phyloP scores from a whole-genome alignment of 64 coral and sea anemone species.

The Porites australiensis region DNA sequence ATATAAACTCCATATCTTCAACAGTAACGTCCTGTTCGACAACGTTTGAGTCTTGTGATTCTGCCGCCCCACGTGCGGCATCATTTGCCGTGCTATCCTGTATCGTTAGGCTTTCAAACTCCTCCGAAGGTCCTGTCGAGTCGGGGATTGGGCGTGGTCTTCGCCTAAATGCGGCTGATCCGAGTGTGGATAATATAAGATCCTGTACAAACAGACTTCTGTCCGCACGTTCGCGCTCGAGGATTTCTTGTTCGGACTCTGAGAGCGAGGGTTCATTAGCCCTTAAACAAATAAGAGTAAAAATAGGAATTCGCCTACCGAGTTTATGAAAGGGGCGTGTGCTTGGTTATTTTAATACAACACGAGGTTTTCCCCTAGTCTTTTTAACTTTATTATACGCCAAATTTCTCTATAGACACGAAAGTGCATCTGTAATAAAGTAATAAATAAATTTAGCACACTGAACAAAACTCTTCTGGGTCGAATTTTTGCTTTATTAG shows the following conservation, averaged over 20 bases:
- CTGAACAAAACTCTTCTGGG: too few species aligned
- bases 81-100: conserved; percentile 25
- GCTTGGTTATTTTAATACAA: too few species aligned
- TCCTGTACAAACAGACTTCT: conserved; percentile 98
- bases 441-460: too few species aligned
- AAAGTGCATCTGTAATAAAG: too few species aligned
- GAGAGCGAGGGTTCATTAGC: conserved; percentile 87
- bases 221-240: conserved; percentile 86
- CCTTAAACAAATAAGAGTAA: conserved; percentile 24
- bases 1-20: conserved; percentile 98
- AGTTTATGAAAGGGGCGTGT: too few species aligned
- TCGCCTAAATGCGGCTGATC: conserved; percentile 43
- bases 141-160: not conserved
- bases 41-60: conserved; percentile 45
- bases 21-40: conserved; percentile 76
- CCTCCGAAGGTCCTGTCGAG: conserved; percentile 34
- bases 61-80: conserved; percentile 21
- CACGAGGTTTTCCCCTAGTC: too few species aligned
- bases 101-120: conserved; percentile 77
- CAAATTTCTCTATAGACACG: too few species aligned
- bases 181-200: conserved; percentile 95
- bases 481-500: too few species aligned
- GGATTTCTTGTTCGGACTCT: conserved; percentile 76
- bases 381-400: too few species aligned
- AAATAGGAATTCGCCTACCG: too few species aligned